Evolutionary conservation across 2,888 invertebrate species (phyloP).

Genomic region (Sphaeridia pumilis): DNA sequence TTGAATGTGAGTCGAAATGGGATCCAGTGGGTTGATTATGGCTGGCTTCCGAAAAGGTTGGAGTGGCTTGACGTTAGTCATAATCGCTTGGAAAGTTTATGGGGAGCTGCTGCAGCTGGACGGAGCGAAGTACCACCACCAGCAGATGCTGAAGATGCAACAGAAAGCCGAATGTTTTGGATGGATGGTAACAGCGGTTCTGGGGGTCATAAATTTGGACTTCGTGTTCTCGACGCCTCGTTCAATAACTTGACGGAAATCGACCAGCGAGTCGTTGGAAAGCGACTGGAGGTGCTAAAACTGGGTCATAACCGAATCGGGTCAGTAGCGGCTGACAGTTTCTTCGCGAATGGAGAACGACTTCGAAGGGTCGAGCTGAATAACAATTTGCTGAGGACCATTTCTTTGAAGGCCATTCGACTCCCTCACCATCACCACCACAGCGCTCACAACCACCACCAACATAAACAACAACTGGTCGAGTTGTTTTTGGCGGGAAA

Average conservation of each 20-base stretch:
- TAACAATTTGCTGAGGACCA: conserved; percentile 57
- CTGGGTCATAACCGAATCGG: conserved; percentile 62
- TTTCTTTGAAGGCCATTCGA: conserved; percentile 46
- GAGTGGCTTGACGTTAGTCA: conserved; percentile 72
- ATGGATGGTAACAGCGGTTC: background rate
- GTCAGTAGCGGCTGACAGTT: conserved; percentile 47
- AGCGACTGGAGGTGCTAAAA: conserved; percentile 38
- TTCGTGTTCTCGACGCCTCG: conserved; percentile 37
- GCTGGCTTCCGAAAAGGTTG: conserved; percentile 61
- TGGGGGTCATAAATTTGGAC: background rate
- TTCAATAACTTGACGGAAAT: conserved; percentile 37
- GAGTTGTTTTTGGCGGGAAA: conserved; percentile 70
- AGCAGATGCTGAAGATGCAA: background rate
- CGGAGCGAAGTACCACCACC: background rate
- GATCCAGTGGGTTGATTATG: conserved; percentile 67
- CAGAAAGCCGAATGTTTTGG: background rate
- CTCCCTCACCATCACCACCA: background rate
- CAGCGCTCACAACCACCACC: background rate
- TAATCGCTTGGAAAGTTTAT: conserved; percentile 50
- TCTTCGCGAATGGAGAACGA: conserved; percentile 41
- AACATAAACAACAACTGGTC: conserved; percentile 47
- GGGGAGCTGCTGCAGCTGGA: conserved; percentile 17
- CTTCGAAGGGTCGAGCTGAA: conserved; percentile 64
- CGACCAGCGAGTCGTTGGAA: conserved; percentile 38
- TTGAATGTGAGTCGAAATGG: conserved; percentile 69